Base-by-base conservation (phyloP, 2,113 vertebrate genomes). In the Otus sunia region DNA sequence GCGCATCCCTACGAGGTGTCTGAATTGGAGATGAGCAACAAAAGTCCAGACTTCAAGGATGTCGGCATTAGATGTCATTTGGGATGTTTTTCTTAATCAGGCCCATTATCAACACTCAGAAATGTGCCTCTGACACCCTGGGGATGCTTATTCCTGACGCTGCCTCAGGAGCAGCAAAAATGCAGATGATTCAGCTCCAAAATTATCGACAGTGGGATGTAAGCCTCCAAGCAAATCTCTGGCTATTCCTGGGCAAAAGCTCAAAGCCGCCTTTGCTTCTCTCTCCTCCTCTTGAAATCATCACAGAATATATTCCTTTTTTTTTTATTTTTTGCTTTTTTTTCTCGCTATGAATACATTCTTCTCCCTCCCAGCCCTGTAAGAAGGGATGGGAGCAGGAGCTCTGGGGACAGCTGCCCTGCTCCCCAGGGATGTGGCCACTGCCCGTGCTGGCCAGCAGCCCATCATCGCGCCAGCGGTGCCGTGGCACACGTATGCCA, bases 181-280 rank as follows among this genome's bases (percentile, higher is more conserved):
- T 47, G 67, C 95, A 88, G 93, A 95, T 93, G 90, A 96, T 93
- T 94, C 90, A 94, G 78, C 92, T 96, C 96, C 93, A 85, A 96
- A 90, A 92, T 96, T 96, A 94, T 73, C 88, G 0, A 19, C 92
- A 75, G 92, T 92, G 90, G 94, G 95, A 83, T 83, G 93, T 19
- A 49, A 96, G 77, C 52, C 87, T 96, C 52, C 72, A 14, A 86
- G 93, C 94, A 90, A 77, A 92, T 91, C 94, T 86, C 82, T 36
- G 88, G 93, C 90, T 96, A 95, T 96, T 96, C 95, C 95, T 94
- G 88, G 86, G 90, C 90, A 96, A 62, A 62, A 92, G 81, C 90
- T 94, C 95, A 69, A 86, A 93, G 96, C 86, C 11, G 67, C 94
- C 90, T 91, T 96, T 73, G 81, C 96, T 88, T 95, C 78, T 79